phyloP scores from a whole-genome alignment of 2,113 vertebrate genomes.

The Myocastor coypus region DNA sequence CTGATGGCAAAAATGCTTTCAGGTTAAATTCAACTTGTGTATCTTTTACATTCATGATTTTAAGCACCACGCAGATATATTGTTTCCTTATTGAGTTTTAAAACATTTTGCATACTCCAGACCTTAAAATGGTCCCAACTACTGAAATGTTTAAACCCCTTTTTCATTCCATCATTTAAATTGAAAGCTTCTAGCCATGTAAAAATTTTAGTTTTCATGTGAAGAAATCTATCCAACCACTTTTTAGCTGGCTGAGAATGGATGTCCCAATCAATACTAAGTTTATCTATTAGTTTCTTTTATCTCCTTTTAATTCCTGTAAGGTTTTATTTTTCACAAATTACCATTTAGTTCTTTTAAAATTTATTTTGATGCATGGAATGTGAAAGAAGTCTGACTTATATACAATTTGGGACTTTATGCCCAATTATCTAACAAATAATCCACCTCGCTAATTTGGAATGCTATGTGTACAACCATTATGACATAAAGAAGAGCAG shows the following conservation, averaged over 20 bases:
- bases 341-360: background rate
- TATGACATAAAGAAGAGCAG: background rate
- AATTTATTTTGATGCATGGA: background rate
- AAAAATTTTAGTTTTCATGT: constrained; percentile 36
- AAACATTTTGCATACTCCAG: background rate
- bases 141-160: background rate
- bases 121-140: constrained; percentile 27
- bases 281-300: constrained; percentile 8
- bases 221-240: background rate
- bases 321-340: constrained; percentile 17
- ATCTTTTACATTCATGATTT: background rate
- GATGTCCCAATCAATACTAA: background rate
- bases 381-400: background rate
- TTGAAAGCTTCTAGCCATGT: background rate
- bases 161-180: constrained; percentile 10
- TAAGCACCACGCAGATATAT: background rate
- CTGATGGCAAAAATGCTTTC: background rate
- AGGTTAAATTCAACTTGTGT: background rate
- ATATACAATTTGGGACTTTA: background rate
- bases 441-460: background rate
- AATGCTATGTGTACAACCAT: background rate
- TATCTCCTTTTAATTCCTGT: constrained; percentile 23
- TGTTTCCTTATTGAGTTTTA: constrained; percentile 7
- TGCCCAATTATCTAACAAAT: background rate
- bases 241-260: background rate